These are phyloP conservation scores for Nineta flava DNA, from an alignment of 2,888 invertebrate genomes.

Conservation along the genomic window DNA sequence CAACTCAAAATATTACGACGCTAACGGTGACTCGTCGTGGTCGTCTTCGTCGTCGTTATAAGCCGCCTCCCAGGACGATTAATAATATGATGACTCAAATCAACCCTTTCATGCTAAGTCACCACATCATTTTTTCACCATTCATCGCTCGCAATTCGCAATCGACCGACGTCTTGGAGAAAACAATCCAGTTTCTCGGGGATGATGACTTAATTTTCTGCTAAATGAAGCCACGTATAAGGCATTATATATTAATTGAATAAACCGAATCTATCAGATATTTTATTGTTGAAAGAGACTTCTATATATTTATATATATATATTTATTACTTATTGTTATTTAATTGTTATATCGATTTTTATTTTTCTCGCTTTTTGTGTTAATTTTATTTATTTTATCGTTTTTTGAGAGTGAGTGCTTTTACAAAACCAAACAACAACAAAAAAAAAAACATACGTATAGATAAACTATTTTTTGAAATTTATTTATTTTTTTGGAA, in stretches of 20 bases:
- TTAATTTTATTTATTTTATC: background rate
- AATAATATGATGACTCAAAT: background rate
- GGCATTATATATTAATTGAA: slow-evolving; percentile 18
- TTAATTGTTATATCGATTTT: background rate
- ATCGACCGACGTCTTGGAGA: slow-evolving; percentile 87
- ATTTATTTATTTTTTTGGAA: too few relatives aligned
- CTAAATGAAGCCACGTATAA: slow-evolving; percentile 36
- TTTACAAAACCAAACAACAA: background rate
- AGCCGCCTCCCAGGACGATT: background rate
- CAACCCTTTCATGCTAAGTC: background rate
- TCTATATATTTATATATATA: too few relatives aligned
- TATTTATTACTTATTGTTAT: background rate
- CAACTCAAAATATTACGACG: too few relatives aligned
- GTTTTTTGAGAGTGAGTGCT: slow-evolving; percentile 6
- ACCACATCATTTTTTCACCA: slow-evolving; percentile 25
- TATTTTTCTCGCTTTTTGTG: background rate
- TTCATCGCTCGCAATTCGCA: slow-evolving; percentile 82
- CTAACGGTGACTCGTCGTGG: too few relatives aligned
- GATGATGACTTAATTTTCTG: slow-evolving; percentile 60
- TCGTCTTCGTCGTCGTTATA: background rate
- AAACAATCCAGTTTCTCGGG: slow-evolving; percentile 36
- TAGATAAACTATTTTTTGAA: background rate
- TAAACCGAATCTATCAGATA: too few relatives aligned
- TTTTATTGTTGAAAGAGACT: too few relatives aligned
- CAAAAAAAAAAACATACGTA: background rate